Base-by-base conservation (phyloP, 2,797 vertebrate species). In the Odontamblyopus lacepedii region DNA sequence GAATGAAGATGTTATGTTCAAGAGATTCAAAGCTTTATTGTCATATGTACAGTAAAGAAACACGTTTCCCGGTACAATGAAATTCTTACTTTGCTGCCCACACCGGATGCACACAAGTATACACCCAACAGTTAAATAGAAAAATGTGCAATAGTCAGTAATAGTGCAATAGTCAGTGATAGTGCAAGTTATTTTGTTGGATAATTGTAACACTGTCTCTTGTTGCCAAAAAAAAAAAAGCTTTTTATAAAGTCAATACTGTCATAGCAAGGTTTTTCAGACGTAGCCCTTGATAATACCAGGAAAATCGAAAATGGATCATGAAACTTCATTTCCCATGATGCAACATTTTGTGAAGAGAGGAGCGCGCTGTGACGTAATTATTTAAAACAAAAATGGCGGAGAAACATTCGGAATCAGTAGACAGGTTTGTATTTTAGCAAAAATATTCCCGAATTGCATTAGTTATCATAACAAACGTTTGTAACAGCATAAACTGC, bases 371-470 rank as follows among this genome's bases (percentile, higher is more conserved):
- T 64, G 41, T 11, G 59, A 57, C 26, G 23, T 70, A 38, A 83
- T 72, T 51, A 79, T 93, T 93, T 91, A 82, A 92, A 94, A 87
- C 65, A 76, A 91, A 93, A 92, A 95, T 95, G 94, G 94, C 93
- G 93, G 93, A 92, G 71, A 76, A 71, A 70, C 57, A 77, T 38
- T 50, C 35, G 1, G 66, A 75, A 71, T 55, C 32, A 29, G 77
- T 48, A 12, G 29, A 78, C 1, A 2, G 84, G 92, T 93, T 72
- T 48, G 86, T 89, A 27, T 71, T 5, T 16, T 57, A 19, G 55
- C 5, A 29, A 61, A 60, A 12, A 8, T 35, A 59, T 16, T 1
- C 0, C 67, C 67, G n/a, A 7, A 6, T 8, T 1, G 13, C 2
- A n/a, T 63, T 11, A 5, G 19, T 30, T 30, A 61, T 29, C 29